Evolutionary conservation across 2,888 invertebrate genomes (phyloP).

Genomic region (Lithophane socia): DNA sequence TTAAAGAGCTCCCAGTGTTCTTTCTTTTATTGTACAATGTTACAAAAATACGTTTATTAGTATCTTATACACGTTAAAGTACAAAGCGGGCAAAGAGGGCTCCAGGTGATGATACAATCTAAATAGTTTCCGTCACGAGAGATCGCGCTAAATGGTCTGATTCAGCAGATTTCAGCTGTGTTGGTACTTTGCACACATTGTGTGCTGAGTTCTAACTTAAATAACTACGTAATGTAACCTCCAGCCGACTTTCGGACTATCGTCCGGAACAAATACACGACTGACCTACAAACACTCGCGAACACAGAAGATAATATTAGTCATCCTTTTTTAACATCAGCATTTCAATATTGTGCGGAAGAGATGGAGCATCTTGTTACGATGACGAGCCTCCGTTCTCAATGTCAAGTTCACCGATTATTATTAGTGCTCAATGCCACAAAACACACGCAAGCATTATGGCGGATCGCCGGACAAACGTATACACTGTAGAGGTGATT

Average conservation of each 20-base stretch:
- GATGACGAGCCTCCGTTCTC: slow-evolving; percentile 90
- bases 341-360: slow-evolving; percentile 73
- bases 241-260: slow-evolving; percentile 90
- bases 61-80: slow-evolving; percentile 24
- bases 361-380: slow-evolving; percentile 84
- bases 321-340: slow-evolving; percentile 81
- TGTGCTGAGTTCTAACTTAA: slow-evolving; percentile 79
- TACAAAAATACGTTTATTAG: slow-evolving; percentile 24
- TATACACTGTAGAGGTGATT: slow-evolving; percentile 69
- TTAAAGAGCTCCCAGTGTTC: neutral
- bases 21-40: slow-evolving; percentile 4
- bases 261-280: slow-evolving; percentile 89
- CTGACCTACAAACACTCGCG: slow-evolving; percentile 89
- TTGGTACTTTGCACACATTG: slow-evolving; percentile 73
- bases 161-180: slow-evolving; percentile 63
- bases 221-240: slow-evolving; percentile 87
- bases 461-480: slow-evolving; percentile 77
- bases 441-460: slow-evolving; percentile 86
- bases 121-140: slow-evolving; percentile 59
- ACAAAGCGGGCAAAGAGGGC: slow-evolving; percentile 57
- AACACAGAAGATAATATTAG: slow-evolving; percentile 83
- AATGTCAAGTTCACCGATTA: slow-evolving; percentile 91
- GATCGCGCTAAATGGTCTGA: slow-evolving; percentile 65
- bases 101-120: slow-evolving; percentile 52
- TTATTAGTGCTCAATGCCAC: slow-evolving; percentile 90